phyloP scores from a whole-genome alignment of 2,888 invertebrate species.

The Nomada lathburiana region DNA sequence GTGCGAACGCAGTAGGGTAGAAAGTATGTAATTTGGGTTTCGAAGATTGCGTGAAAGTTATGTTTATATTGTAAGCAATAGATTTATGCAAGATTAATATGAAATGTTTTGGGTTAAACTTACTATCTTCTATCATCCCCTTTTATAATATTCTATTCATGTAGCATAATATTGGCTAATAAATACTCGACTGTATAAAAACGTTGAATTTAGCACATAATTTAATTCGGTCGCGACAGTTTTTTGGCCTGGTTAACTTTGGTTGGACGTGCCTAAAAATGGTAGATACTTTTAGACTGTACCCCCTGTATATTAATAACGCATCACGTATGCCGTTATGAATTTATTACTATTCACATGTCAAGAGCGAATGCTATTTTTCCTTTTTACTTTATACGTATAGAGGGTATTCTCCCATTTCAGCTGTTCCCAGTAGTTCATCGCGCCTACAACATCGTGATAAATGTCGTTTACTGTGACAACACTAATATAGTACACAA shows the following conservation, averaged over 20 bases:
- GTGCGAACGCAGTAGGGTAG: neutral
- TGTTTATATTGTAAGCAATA: neutral
- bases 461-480: neutral
- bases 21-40: neutral
- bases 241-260: too few relatives aligned
- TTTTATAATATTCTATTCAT: neutral
- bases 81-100: too few relatives aligned
- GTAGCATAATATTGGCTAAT: neutral
- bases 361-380: neutral
- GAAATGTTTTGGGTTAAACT: neutral
- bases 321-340: neutral
- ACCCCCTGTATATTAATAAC: neutral
- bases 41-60: neutral
- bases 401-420: neutral
- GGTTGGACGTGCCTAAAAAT: too few relatives aligned
- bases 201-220: too few relatives aligned
- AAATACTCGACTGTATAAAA: neutral
- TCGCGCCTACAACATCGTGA: neutral
- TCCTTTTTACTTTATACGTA: neutral
- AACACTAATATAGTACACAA: constrained; percentile 13
- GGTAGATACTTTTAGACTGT: neutral
- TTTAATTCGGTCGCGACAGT: too few relatives aligned
- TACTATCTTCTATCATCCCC: neutral
- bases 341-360: constrained; percentile 4
- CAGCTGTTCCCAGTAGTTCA: neutral